Base-by-base conservation (phyloP, 1,140 invertebrate genomes). In the Bombus picipes region DNA sequence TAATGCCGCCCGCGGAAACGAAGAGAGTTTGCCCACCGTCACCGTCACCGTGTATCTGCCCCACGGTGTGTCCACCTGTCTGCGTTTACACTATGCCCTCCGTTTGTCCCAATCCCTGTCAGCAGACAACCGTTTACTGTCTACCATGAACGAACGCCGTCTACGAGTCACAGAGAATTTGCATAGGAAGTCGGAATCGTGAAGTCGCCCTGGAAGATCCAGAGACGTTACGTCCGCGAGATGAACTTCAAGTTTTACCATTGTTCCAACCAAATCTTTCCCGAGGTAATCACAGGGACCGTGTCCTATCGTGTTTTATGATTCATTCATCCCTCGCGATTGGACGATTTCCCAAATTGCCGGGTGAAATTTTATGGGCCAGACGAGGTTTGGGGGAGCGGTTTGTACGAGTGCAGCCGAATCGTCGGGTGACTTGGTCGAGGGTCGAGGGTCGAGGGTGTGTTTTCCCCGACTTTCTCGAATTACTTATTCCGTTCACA, bases 271-370 rank as follows among this genome's bases (percentile, higher is more conserved):
- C 37, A 34, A 66, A 72, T 65, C 41, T n/a, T 32, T 25, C 18
- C 32, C 15, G 25, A 85, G 83, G 83, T 80, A 85, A 85, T 85
- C 83, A 72, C 59, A 66, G 32, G 10, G 22, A 57, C 34, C 65
- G 37, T 78, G 83, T 71, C 68, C 77, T 77, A 71, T 72, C 76
- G 41, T 85, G 53, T 85, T 80, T 85, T 85, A 80, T 32, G 76
- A 84, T 59, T 76, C 76, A 72, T 84, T 79, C 66, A n/a, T 72
- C 76, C 76, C 76, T 25, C 13, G 68, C 76, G 83, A 84, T 79
- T 70, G 65, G 22, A n/a, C 82, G 53, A 79, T 43, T 79, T 57
- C 68, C 65, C 83, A 80, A 84, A 84, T 84, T 79, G 76, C 68
- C 5, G 12, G 53, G 18, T n/a, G 47, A 80, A 84, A 79, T 80